Evolutionary conservation across 2,797 vertebrate genomes (phyloP).

Genomic region (Anguilla anguilla): DNA sequence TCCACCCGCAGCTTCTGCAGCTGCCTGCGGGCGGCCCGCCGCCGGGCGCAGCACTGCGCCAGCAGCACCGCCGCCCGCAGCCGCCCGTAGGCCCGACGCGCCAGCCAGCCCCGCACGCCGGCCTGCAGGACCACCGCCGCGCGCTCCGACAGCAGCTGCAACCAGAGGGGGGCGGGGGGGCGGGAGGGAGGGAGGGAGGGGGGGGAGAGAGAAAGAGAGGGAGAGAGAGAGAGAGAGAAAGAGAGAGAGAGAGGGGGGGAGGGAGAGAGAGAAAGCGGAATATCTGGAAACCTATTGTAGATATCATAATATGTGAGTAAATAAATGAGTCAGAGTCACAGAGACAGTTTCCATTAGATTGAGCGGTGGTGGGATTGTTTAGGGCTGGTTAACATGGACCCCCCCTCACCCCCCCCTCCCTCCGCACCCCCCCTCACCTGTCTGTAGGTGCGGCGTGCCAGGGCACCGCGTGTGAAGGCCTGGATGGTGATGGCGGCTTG

Average conservation of each 20-base stretch:
- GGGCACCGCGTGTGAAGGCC: constrained; percentile 68
- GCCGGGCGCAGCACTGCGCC: constrained; percentile 78
- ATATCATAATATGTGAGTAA: background rate
- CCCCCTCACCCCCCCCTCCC: background rate
- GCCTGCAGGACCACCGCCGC: constrained; percentile 70
- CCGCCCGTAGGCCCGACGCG: constrained; percentile 53
- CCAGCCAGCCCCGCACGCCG: constrained; percentile 72
- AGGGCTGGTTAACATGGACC: too few species aligned
- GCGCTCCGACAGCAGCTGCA: constrained; percentile 59
- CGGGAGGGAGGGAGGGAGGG: too few species aligned
- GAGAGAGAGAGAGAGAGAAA: too few species aligned
- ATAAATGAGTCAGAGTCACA: background rate
- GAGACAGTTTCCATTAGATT: background rate
- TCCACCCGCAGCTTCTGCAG: constrained; percentile 69
- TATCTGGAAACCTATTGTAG: too few species aligned
- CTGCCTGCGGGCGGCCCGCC: constrained; percentile 66
- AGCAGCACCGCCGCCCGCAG: constrained; percentile 62
- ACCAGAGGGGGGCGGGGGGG: background rate
- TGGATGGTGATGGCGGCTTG: constrained; percentile 72
- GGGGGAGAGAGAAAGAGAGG: too few species aligned
- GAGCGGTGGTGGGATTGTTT: background rate
- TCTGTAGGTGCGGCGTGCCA: constrained; percentile 57
- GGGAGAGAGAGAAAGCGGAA: too few species aligned
- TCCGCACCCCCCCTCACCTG: constrained; percentile 53
- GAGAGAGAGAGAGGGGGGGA: too few species aligned